Evolutionary conservation across 2,888 invertebrate species (phyloP).

Genomic region (Cryptus armator): DNA sequence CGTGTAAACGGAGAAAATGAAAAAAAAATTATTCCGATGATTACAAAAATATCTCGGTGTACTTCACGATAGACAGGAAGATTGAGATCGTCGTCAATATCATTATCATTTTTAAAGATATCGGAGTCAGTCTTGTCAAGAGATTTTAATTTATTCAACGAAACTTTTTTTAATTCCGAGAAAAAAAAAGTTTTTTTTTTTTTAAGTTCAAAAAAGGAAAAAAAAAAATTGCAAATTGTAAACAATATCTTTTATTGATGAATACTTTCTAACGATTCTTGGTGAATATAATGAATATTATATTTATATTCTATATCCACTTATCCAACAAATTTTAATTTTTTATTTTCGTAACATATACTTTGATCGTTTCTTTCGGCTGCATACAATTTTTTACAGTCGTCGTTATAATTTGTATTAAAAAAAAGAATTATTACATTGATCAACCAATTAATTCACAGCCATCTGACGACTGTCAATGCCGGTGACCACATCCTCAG

Average conservation of each 20-base stretch:
- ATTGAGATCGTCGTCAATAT: not conserved
- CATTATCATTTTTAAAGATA: not conserved
- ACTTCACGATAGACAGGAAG: not conserved
- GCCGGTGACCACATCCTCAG: not conserved
- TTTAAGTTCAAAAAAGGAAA: too few relatives aligned
- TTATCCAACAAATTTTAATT: not conserved
- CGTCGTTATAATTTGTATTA: not conserved
- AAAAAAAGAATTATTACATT: not conserved
- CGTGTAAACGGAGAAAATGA: not conserved
- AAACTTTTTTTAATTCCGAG: too few relatives aligned
- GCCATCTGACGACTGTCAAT: not conserved
- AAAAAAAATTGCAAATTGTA: too few relatives aligned
- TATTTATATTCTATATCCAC: too few relatives aligned
- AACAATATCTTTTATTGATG: too few relatives aligned
- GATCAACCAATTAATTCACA: not conserved
- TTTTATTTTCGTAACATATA: not conserved
- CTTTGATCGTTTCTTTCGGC: not conserved
- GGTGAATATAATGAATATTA: too few relatives aligned
- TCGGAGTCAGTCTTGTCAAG: too few relatives aligned
- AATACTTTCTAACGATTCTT: too few relatives aligned
- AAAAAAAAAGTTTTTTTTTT: too few relatives aligned
- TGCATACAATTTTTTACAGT: not conserved
- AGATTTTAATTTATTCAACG: too few relatives aligned
- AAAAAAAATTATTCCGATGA: not conserved
- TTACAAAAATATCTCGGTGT: not conserved